Percentiles rank a stretch among this genome's conserved stretches.
Conservation (phyloP, 2,888 invertebrate species). For the Villa cingulata region DNA sequence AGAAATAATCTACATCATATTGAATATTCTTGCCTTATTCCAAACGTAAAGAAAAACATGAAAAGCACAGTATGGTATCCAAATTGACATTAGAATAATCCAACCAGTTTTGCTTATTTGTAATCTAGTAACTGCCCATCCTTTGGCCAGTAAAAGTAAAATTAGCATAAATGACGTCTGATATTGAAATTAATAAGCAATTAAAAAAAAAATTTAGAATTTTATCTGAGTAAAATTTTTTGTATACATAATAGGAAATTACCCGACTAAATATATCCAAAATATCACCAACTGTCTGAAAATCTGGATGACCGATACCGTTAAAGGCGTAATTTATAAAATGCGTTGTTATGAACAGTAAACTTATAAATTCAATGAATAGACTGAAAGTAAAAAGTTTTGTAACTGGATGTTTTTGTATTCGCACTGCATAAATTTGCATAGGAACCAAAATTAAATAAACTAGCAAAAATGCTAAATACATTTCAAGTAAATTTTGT, state of each 20-base stretch:
- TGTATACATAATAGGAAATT: slow-evolving; percentile 35
- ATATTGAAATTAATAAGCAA: no score
- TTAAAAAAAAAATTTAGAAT: slow-evolving; percentile 5
- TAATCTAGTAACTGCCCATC: slow-evolving; percentile 88
- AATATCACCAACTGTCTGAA: slow-evolving; percentile 81
- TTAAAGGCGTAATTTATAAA: slow-evolving; percentile 81
- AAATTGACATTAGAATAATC: slow-evolving; percentile 46
- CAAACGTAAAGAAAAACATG: slow-evolving; percentile 88
- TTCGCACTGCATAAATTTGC: slow-evolving; percentile 79
- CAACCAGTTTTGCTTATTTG: slow-evolving; percentile 74
- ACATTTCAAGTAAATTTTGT: slow-evolving; percentile 83
- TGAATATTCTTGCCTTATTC: slow-evolving; percentile 65
- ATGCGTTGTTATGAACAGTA: slow-evolving; percentile 77
- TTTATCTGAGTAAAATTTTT: neutral
- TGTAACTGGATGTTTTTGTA: slow-evolving; percentile 83
- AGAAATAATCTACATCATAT: no score
- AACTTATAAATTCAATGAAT: slow-evolving; percentile 68
- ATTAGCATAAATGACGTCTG: slow-evolving; percentile 92
- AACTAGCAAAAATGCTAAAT: slow-evolving; percentile 73
- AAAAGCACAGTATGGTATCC: slow-evolving; percentile 82
- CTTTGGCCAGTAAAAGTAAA: slow-evolving; percentile 82
- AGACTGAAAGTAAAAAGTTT: slow-evolving; percentile 80
- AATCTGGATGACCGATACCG: slow-evolving; percentile 70
- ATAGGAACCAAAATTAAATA: slow-evolving; percentile 77
- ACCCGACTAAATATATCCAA: slow-evolving; percentile 84